A percentile compares a stretch with the other conserved stretches of the same genome.
Conservation (phyloP, 2,888 invertebrate species). For the Achlya flavicornis region DNA sequence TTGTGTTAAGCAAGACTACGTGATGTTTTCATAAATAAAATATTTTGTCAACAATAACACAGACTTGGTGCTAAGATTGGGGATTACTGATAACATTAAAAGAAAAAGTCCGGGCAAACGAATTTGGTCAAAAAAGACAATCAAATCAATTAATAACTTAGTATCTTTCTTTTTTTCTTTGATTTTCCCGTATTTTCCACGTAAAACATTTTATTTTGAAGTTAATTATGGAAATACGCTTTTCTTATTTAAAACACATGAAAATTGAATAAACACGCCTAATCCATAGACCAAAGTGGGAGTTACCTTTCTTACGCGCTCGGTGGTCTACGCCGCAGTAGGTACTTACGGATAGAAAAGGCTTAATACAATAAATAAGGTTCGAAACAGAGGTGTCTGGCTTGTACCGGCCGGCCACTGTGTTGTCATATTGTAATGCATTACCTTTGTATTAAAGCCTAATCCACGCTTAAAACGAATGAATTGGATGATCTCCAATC, state of each 20-base stretch:
- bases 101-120: too few species aligned
- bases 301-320: constrained; percentile 39
- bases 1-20: too few species aligned
- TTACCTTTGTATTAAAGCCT: constrained; percentile 57
- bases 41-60: too few species aligned
- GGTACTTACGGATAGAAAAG: constrained; percentile 52
- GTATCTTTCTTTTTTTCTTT: too few species aligned
- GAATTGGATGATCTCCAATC: constrained; percentile 24
- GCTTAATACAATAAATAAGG: constrained; percentile 62
- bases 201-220: too few species aligned
- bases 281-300: constrained; percentile 38
- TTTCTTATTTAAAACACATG: not conserved
- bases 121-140: too few species aligned
- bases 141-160: too few species aligned
- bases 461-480: constrained; percentile 49
- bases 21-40: too few species aligned
- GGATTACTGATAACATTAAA: too few species aligned
- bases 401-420: constrained; percentile 40
- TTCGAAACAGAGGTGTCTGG: constrained; percentile 59
- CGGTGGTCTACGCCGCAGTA: constrained; percentile 54
- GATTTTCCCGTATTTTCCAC: too few species aligned
- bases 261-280: constrained; percentile 12
- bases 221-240: too few species aligned
- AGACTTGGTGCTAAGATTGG: too few species aligned
- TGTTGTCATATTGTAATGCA: constrained; percentile 59